Conservation (phyloP, 2,797 vertebrate species). For the Sebastes iracundus region DNA sequence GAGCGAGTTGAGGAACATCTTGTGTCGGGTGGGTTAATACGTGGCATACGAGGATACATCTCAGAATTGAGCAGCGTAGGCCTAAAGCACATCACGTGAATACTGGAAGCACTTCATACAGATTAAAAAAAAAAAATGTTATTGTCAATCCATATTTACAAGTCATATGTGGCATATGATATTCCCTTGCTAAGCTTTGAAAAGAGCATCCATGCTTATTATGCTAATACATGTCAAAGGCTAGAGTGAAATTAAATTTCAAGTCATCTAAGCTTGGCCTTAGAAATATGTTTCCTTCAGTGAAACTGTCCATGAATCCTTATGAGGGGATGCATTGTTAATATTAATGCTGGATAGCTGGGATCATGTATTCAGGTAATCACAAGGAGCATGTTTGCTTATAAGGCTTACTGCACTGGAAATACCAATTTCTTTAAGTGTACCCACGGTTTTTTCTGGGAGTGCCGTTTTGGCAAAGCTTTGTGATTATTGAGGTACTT, state of each 20-base stretch:
- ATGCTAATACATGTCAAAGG: conserved; percentile 29
- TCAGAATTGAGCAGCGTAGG: not conserved
- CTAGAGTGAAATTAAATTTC: conserved; percentile 34
- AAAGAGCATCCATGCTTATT: conserved; percentile 4
- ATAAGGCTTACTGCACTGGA: not conserved
- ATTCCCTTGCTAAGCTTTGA: not conserved
- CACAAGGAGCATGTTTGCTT: not conserved
- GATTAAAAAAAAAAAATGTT: not conserved
- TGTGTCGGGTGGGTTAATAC: conserved; percentile 11
- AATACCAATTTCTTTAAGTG: not conserved
- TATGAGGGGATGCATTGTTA: not conserved
- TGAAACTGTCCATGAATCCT: conserved; percentile 18
- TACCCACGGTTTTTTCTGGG: not conserved
- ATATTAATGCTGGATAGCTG: conserved; percentile 3
- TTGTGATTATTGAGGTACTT: conserved; percentile 4
- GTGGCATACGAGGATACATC: not conserved
- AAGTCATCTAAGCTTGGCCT: conserved; percentile 15
- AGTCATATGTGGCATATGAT: not conserved
- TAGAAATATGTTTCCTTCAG: conserved; percentile 3
- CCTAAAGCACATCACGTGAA: not conserved
- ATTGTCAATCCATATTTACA: not conserved
- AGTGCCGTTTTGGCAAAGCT: not conserved
- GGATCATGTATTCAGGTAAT: conserved; percentile 6
- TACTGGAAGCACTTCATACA: not conserved
- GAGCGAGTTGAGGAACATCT: not conserved